Evolutionary conservation across 2,888 invertebrate genomes (phyloP).

Genomic region (Graphium colonna): DNA sequence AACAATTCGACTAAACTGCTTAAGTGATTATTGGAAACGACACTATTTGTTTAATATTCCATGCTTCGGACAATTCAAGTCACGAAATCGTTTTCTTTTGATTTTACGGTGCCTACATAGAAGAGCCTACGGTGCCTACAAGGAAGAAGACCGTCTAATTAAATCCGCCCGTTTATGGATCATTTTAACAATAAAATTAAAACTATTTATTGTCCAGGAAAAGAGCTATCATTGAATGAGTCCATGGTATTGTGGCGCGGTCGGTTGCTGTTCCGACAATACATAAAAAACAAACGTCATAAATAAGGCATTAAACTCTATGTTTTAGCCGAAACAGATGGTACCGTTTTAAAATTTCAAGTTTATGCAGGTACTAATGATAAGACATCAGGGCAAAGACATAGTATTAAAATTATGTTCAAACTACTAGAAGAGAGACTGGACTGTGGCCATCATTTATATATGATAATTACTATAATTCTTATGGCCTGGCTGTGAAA

Average conservation of each 20-base stretch:
- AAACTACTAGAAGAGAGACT: too few relatives aligned
- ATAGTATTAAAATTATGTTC: constrained; percentile 35
- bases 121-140: too few relatives aligned
- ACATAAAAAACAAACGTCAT: too few relatives aligned
- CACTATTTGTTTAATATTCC: too few relatives aligned
- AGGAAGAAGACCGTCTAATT: constrained; percentile 34
- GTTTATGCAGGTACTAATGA: constrained; percentile 32
- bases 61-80: too few relatives aligned
- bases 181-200: too few relatives aligned
- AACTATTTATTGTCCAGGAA: constrained; percentile 36
- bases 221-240: constrained; percentile 30
- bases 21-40: too few relatives aligned
- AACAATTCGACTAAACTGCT: too few relatives aligned
- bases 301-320: constrained; percentile 47
- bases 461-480: constrained; percentile 44
- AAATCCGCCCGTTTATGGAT: constrained; percentile 38
- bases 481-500: constrained; percentile 35
- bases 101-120: constrained; percentile 39
- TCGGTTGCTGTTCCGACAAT: constrained; percentile 24
- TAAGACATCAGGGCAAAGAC: constrained; percentile 29
- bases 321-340: constrained; percentile 42
- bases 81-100: constrained; percentile 39
- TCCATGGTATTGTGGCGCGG: constrained; percentile 43
- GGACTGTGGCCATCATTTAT: constrained; percentile 37
- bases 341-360: constrained; percentile 32